Base-by-base conservation (phyloP, 2,888 invertebrate species). In the Orchesella flavescens region DNA sequence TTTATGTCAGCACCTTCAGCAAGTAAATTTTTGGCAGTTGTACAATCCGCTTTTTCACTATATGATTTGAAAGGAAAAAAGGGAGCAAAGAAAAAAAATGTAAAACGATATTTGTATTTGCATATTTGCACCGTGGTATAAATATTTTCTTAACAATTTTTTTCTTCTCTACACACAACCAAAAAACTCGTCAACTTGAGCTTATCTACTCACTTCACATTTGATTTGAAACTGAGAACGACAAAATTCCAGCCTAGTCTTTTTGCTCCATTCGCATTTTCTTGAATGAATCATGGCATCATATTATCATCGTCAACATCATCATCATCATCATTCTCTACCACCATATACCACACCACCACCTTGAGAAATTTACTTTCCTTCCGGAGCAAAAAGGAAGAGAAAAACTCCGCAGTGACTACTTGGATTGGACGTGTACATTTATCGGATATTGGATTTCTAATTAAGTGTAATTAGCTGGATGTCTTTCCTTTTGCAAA, bases 1-100 rank as follows among this genome's bases (percentile, higher is more conserved):
- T 95, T 95, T 89, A 95, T 95, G 89, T 94, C 95, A 66, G 92
- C 91, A 15, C 92, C 92, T 89, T 92, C 92, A 46, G 87, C 88
- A 71, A 90, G 90, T 72, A 91, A 88, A 73, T 89, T 87, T 19
- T 87, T 88, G 83, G 90, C 79, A 12, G 87, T 87, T 65, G 86
- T 83, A 69, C 86, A 85, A 69, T 87, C 87, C 46, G 88, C 87
- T 76, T 85, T 87, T 72, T 88, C 88, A 87, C 88, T 88, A 61
- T 19, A 59, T 17, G n/a, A 76, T 12, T 4, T 34, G 34, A 34
- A 7, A 34, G 17, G 12, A 17, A 19, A 12, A 1, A 59, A 59
- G 59, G 19, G n/a, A n/a, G n/a, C n/a, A n/a, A n/a, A n/a, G n/a
- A n/a, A 23, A 23, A 63, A 49, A n/a, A 49, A 49, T 49, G 49